Conservation (phyloP, 2,888 invertebrate species). For the Odontocerum albicorne region DNA sequence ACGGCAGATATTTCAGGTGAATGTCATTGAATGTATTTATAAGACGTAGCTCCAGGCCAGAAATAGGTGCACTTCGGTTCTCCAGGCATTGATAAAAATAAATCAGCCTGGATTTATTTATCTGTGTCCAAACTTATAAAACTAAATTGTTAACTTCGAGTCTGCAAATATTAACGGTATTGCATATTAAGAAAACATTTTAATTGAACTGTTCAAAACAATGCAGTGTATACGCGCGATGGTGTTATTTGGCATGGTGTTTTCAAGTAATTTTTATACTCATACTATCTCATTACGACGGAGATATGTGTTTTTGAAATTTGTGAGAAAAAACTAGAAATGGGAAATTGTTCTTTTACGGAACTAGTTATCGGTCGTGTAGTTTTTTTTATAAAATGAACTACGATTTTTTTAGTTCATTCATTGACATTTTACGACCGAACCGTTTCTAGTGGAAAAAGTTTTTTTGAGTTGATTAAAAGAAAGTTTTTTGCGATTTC, state of each 20-base stretch:
- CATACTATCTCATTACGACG: constrained; percentile 26
- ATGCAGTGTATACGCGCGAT: constrained; percentile 5
- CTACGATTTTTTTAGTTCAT: no score
- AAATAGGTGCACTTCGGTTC: constrained; percentile 58
- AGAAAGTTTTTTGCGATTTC: constrained; percentile 38
- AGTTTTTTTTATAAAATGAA: no score
- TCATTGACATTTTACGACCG: no score
- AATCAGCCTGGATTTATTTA: constrained; percentile 55
- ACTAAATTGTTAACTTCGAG: constrained; percentile 25
- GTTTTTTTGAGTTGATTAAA: neutral
- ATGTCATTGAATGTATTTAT: constrained; percentile 35
- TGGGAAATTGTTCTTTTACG: no score
- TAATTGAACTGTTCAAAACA: constrained; percentile 7
- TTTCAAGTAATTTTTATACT: constrained; percentile 21
- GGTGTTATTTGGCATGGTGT: constrained; percentile 19
- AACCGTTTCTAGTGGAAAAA: no score
- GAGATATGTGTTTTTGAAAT: constrained; percentile 25
- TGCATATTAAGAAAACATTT: constrained; percentile 16
- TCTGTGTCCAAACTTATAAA: constrained; percentile 27
- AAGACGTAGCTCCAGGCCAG: constrained; percentile 50
- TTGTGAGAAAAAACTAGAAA: constrained; percentile 3
- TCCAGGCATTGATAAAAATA: constrained; percentile 61
- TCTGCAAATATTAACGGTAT: constrained; percentile 27
- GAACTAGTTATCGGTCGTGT: no score
- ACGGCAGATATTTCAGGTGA: constrained; percentile 13